Evolutionary conservation across 2,888 invertebrate genomes (phyloP), one percentile per base, ranked within the genome.

Genomic region (Phytoseiulus persimilis): DNA sequence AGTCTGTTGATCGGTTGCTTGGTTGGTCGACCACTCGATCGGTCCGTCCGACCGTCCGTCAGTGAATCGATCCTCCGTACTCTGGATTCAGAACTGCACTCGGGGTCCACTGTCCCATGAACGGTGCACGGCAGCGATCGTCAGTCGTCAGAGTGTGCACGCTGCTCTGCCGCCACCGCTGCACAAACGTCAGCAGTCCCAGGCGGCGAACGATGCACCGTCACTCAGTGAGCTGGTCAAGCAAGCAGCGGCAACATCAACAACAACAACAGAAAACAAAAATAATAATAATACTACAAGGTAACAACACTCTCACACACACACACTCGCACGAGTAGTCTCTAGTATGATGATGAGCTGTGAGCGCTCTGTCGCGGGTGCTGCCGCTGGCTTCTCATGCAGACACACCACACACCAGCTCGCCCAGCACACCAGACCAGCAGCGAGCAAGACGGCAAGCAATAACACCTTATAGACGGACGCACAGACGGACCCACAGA

Each of bases 161-260:
- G 65, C 65, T 65, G 65, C 65, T 65, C 65, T 65, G 65, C 65
- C 65, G 65, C 65, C 65, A 65, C 65, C 65, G 65, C 65, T 65
- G 65, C 65, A 65, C 65, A 65, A 65, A 65, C 65, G 65, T 23
- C 65, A 65, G 28, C 65, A 14, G 18, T 65, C 65, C 9, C 5
- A 28, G 28, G 11, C 65, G 18, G 23, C 65, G 65, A 65, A 65
- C 14, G 65, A 65, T 65, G 65, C 65, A 65, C 65, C 65, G 65
- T 65, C 65, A 65, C 11, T 65, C 65, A 65, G 65, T 23, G 65
- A 65, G 65, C 14, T 65, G 65, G 65, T 65, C 65, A 65, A 28
- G 28, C 65, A 23, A 23, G 28, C 65, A 28, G 65, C 65, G 65
- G 65, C 65, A 65, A 65, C 65, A 65, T 23, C 65, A 65, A 65